Base-by-base conservation (phyloP, 2,797 vertebrate genomes). In the Cirrhinus mrigala region DNA sequence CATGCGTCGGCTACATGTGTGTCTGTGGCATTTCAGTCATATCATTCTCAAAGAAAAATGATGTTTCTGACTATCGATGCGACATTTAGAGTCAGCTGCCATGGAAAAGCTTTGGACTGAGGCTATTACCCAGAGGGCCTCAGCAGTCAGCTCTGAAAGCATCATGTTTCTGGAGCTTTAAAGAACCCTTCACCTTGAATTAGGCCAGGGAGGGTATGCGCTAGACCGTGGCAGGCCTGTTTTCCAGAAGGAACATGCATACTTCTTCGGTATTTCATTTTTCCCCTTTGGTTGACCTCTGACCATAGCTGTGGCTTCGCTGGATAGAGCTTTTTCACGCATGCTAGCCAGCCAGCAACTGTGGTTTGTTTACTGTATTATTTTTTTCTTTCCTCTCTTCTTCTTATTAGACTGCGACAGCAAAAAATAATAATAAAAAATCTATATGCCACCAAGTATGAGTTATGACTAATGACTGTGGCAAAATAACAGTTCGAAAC, bases 141-240 rank as follows among this genome's bases (percentile, higher is more conserved):
- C n/a, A 60, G 9, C 54, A 77, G 73, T 69, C 37, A 68, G 74
- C 83, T 44, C 24, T 70, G 44, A 80, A 75, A 85, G 64, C 62
- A n/a, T 73, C 79, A 74, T 70, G 54, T 77, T 68, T 81, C 40
- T 46, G 44, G n/a, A 48, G 40, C 4, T 37, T 81, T 78, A 76
- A 71, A 76, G 46, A 29, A 76, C 62, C 68, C 50, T 62, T 83
- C 85, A 74, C 81, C 15, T 87, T 77, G 73, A 69, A 70, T 87
- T 84, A 85, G 12, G 44, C 22, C 70, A 69, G 46, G 22, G 22
- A 44, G 33, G 62, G 73, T 79, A 40, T 66, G 29, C 33, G 16
- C 58, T 18, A 75, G 81, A 64, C 29, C 52, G 14, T 76, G 27
- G 64, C 54, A 70, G 54, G 40, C 15, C 22, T 56, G 44, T 58